Percentiles rank a stretch among this genome's conserved stretches.
Evolutionary conservation across 92 coral and sea anemone genomes (phyloP).

Genomic region (Chrysogorgia sp.): DNA sequence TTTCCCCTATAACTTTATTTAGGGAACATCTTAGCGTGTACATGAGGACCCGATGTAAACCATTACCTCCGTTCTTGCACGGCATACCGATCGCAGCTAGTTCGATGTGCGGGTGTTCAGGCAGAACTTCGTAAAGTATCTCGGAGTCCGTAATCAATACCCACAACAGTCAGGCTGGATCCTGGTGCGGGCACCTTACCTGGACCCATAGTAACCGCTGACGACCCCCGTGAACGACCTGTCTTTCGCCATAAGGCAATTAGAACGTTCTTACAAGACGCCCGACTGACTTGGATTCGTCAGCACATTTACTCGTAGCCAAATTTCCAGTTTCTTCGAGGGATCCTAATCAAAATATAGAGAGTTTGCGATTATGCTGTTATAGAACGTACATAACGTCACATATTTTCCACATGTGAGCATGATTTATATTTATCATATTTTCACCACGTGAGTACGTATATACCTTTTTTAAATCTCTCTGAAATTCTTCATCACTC

Average conservation of each 20-base stretch:
- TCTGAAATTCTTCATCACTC: too few relatives aligned
- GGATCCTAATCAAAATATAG: conserved; percentile 51
- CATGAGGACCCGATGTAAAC: neutral
- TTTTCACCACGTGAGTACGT: too few relatives aligned
- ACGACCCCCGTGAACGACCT: conserved; percentile 75
- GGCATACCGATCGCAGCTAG: conserved; percentile 67
- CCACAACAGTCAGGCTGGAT: conserved; percentile 74
- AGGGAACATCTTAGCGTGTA: too few relatives aligned
- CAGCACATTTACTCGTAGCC: conserved; percentile 75
- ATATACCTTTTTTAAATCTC: too few relatives aligned
- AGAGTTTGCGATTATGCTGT: neutral
- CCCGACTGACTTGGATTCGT: conserved; percentile 62
- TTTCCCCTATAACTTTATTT: neutral
- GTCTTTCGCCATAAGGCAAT: conserved; percentile 50
- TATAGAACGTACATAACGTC: too few relatives aligned
- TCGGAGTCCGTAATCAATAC: conserved; percentile 62
- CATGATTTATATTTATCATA: too few relatives aligned
- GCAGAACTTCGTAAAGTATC: conserved; percentile 60
- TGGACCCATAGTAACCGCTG: conserved; percentile 93
- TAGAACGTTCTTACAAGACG: conserved; percentile 67
- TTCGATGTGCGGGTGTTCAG: conserved; percentile 43
- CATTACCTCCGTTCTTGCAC: conserved; percentile 70
- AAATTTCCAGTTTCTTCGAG: conserved; percentile 56
- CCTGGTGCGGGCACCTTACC: conserved; percentile 82
- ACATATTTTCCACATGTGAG: too few relatives aligned